Conservation (phyloP, 2,113 vertebrate genomes). For the Odontophorus gujanensis region DNA sequence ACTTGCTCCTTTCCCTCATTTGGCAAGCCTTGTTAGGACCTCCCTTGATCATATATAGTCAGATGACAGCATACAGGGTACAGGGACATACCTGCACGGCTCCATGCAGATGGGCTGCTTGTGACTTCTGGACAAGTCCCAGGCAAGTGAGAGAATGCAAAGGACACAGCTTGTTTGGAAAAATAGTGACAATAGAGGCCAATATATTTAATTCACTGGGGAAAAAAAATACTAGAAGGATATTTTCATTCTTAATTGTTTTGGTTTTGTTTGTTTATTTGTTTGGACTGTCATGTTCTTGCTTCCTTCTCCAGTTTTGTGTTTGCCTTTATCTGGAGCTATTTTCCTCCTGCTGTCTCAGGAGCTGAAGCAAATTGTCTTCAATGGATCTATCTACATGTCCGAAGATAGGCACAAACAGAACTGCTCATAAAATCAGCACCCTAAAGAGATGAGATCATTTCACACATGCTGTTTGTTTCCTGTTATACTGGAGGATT, state of each 20-base stretch:
- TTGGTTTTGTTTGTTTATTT: neutral
- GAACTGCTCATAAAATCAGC: slow-evolving; percentile 31
- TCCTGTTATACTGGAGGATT: slow-evolving; percentile 18
- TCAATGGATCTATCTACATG: neutral
- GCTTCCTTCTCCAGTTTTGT: accelerated
- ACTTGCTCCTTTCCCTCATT: neutral
- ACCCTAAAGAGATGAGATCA: slow-evolving; percentile 35
- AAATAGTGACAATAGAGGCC: neutral
- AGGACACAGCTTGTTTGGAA: neutral
- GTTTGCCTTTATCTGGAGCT: neutral
- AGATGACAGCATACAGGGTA: accelerated
- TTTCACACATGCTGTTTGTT: slow-evolving; percentile 52
- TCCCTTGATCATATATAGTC: neutral
- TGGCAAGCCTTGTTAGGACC: neutral
- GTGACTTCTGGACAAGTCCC: neutral
- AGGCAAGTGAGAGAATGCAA: neutral
- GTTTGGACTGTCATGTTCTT: neutral
- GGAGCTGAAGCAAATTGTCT: neutral
- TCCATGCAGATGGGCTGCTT: neutral
- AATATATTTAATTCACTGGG: neutral
- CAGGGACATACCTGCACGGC: too few relatives aligned
- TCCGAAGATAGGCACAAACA: slow-evolving; percentile 30
- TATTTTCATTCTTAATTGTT: neutral
- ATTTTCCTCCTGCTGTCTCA: neutral
- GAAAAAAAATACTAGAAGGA: neutral